Conservation (phyloP, 2,113 vertebrate genomes). For the Gymnobelideus leadbeateri region DNA sequence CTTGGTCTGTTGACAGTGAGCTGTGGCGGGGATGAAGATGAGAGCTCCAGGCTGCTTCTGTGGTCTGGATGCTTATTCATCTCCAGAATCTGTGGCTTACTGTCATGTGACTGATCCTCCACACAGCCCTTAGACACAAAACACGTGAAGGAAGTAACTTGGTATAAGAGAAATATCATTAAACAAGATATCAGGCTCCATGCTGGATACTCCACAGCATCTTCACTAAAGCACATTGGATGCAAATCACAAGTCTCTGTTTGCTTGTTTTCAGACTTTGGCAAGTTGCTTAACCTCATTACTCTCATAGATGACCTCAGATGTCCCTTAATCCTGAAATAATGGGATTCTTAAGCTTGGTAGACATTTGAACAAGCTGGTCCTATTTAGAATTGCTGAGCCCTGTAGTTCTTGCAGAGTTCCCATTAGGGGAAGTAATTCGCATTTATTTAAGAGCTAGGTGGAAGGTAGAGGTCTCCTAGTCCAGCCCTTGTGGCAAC, state of each 20-base stretch:
- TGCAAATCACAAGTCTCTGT: neutral
- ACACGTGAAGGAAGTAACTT: neutral
- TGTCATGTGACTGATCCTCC: neutral
- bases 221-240: neutral
- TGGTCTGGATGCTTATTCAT: neutral
- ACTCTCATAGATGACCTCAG: neutral
- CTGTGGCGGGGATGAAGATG: neutral
- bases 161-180: constrained; percentile 1
- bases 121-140: constrained; percentile 1
- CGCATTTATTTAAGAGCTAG: neutral
- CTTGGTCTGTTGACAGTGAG: neutral
- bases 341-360: neutral
- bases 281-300: neutral
- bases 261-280: neutral
- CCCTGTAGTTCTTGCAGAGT: neutral
- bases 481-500: neutral
- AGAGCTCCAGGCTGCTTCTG: neutral
- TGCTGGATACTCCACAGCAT: too few species aligned
- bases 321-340: neutral
- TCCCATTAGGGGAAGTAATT: neutral
- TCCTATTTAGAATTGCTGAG: neutral
- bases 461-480: neutral
- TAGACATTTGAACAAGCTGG: neutral
- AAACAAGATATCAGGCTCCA: neutral
- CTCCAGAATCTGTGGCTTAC: neutral